Conservation (phyloP, 2,888 invertebrate genomes). For the Yponomeuta plumbellus region DNA sequence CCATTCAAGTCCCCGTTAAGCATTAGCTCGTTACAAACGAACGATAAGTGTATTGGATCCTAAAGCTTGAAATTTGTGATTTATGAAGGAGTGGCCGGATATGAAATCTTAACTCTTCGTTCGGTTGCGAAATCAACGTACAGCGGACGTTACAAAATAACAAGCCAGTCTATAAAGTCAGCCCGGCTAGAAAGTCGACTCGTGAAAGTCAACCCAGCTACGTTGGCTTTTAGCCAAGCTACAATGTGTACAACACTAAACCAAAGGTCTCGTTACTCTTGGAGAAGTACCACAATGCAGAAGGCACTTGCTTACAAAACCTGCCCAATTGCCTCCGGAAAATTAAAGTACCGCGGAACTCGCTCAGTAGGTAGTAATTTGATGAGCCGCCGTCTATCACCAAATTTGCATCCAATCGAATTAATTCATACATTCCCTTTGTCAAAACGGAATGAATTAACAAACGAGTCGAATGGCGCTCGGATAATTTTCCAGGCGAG, state of each 20-base stretch:
- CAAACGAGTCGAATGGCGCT: background rate
- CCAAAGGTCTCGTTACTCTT: background rate
- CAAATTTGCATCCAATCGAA: background rate
- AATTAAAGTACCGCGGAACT: background rate
- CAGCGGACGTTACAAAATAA: too few species aligned
- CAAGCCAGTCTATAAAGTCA: background rate
- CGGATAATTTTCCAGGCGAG: background rate
- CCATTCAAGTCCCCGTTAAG: background rate
- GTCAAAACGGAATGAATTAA: constrained; percentile 1
- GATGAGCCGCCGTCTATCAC: background rate
- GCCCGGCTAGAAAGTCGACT: too few species aligned
- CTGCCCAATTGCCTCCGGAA: background rate
- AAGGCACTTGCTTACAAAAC: background rate
- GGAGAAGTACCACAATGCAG: background rate
- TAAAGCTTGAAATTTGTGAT: too few species aligned
- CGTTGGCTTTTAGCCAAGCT: background rate
- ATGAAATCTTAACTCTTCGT: too few species aligned
- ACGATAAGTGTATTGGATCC: too few species aligned
- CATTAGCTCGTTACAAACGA: background rate
- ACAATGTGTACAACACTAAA: background rate
- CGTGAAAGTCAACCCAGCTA: background rate
- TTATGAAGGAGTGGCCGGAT: too few species aligned
- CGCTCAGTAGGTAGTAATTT: background rate
- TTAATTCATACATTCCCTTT: constrained; percentile 1
- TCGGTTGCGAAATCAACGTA: too few species aligned